Conservation (phyloP, 2,113 vertebrate species). For the Redunca redunca region DNA sequence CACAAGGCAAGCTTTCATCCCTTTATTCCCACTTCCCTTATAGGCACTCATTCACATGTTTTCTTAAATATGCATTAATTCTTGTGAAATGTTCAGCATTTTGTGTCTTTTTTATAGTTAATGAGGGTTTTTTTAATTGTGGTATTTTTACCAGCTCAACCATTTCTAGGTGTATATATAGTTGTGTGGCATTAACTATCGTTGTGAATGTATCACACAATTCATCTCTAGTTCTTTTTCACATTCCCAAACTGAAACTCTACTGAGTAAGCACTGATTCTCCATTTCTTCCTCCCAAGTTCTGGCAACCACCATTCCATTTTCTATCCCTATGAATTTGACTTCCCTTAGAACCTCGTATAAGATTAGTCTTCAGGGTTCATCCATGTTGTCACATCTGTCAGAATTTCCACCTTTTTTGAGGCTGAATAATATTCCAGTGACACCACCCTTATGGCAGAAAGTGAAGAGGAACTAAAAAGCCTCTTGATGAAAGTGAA, state of each 20-base stretch:
- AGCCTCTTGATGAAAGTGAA: too few species aligned
- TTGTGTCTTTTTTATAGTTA: not conserved
- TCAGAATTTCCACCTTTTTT: not conserved
- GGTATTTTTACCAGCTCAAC: not conserved
- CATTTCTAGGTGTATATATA: not conserved
- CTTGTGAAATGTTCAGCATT: not conserved
- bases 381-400: not conserved
- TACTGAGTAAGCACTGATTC: not conserved
- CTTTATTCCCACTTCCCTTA: not conserved
- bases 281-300: not conserved
- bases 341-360: not conserved
- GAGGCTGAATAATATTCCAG: not conserved
- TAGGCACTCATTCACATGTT: not conserved
- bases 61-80: conserved; percentile 4
- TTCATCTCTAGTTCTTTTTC: not conserved
- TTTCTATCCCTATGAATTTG: conserved; percentile 1
- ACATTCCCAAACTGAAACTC: not conserved
- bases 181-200: not conserved
- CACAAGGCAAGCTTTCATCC: not conserved
- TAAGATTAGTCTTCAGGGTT: not conserved
- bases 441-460: too few species aligned
- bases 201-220: not conserved
- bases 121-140: not conserved
- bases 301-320: not conserved
- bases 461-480: too few species aligned